These are phyloP conservation scores for Monoplex corrugatus DNA, from an alignment of 2,888 invertebrate species.

Conservation along the genomic window DNA sequence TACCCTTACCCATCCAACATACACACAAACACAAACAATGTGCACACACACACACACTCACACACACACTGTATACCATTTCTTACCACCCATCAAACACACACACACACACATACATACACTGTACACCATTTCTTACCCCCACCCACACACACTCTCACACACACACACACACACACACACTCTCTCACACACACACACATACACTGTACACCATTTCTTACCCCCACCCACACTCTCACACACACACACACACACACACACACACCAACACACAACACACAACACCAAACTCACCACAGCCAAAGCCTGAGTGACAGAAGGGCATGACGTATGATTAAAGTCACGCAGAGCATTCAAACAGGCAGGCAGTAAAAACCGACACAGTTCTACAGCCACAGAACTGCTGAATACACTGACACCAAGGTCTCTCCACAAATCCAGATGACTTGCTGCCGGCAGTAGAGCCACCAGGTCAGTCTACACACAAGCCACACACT, in stretches of 20 bases:
- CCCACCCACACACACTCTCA: neutral
- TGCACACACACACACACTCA: neutral
- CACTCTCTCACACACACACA: too few species aligned
- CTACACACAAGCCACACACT: neutral
- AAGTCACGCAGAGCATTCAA: neutral
- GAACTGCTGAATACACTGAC: neutral
- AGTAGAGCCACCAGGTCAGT: neutral
- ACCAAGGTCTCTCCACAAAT: neutral
- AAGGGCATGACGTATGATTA: neutral
- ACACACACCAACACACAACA: too few species aligned
- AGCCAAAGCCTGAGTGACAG: neutral
- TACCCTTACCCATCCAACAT: neutral
- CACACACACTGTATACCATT: neutral
- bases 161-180: neutral
- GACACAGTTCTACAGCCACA: neutral
- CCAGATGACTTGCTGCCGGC: neutral
- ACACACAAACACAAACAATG: neutral
- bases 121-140: too few species aligned
- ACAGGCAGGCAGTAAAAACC: neutral
- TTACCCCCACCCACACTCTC: too few species aligned
- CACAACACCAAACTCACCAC: conserved; percentile 5
- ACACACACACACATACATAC: neutral
- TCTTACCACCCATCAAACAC: neutral
- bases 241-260: too few species aligned
- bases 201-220: too few species aligned